phyloP scores from a whole-genome alignment of 64 coral and sea anemone genomes.

The Hydrozoanthus tunicans region DNA sequence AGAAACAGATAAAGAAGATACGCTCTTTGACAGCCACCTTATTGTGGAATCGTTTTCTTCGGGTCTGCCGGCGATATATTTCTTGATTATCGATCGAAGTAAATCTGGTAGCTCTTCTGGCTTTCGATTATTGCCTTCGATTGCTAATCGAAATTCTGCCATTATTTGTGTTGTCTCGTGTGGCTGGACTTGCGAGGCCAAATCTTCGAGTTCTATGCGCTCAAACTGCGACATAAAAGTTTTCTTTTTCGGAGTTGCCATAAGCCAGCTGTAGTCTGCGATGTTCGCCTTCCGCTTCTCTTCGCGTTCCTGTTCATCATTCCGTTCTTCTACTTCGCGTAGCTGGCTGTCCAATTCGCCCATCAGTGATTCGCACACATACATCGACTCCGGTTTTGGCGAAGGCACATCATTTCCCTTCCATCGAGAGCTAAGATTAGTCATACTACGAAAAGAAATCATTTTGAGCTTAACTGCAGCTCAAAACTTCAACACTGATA shows the following conservation, averaged over 20 bases:
- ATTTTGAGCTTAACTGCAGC: not conserved
- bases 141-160: conserved; percentile 64
- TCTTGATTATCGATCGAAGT: conserved; percentile 78
- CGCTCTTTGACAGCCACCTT: conserved; percentile 75
- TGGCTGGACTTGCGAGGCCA: conserved; percentile 79
- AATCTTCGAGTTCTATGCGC: conserved; percentile 76
- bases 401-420: conserved; percentile 58
- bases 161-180: conserved; percentile 77
- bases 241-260: conserved; percentile 57
- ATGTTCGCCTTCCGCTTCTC: conserved; percentile 64
- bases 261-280: conserved; percentile 88
- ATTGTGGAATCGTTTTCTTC: conserved; percentile 47
- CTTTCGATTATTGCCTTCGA: conserved; percentile 67
- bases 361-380: conserved; percentile 80
- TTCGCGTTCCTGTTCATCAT: conserved; percentile 59
- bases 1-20: conserved; percentile 55
- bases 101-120: conserved; percentile 61
- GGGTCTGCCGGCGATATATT: conserved; percentile 61
- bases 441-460: conserved; percentile 50
- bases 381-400: conserved; percentile 63
- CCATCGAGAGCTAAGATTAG: conserved; percentile 38
- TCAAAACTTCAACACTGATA: not conserved
- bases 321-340: conserved; percentile 56
- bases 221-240: conserved; percentile 67
- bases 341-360: conserved; percentile 79